Evolutionary conservation across 2,113 vertebrate species (phyloP).

Genomic region (Numenius arquata): DNA sequence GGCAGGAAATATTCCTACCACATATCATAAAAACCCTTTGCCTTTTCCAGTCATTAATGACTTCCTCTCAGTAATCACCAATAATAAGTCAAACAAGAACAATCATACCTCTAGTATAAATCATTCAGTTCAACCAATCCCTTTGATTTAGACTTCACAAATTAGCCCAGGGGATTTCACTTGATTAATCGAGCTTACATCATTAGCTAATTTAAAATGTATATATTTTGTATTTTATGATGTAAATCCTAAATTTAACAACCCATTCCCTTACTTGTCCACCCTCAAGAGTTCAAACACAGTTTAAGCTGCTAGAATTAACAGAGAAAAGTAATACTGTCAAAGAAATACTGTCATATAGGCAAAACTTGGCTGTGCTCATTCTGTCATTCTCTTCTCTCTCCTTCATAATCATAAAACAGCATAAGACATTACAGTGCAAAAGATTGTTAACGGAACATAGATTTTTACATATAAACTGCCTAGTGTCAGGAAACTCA

Average conservation of each 20-base stretch:
- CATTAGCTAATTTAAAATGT: neutral
- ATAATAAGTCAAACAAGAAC: neutral
- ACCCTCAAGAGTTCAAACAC: neutral
- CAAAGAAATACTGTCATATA: neutral
- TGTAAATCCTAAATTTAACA: neutral
- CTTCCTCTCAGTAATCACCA: neutral
- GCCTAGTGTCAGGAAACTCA: neutral
- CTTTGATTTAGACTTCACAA: neutral
- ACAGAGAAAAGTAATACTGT: neutral
- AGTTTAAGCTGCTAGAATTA: slow-evolving; percentile 6
- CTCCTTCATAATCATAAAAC: neutral
- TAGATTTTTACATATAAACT: slow-evolving; percentile 4
- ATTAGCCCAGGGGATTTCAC: neutral
- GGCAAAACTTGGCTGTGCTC: neutral
- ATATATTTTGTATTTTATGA: neutral
- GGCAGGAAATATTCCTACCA: neutral
- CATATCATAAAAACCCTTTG: neutral
- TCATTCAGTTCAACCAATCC: neutral
- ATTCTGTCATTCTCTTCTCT: slow-evolving; percentile 8
- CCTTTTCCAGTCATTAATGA: neutral
- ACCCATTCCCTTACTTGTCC: neutral
- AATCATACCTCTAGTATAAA: neutral
- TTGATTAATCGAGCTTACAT: neutral
- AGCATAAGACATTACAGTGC: neutral
- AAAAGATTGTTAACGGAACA: neutral